phyloP scores from a whole-genome alignment of 2,797 vertebrate species.

The Tokudaia muenninki region DNA sequence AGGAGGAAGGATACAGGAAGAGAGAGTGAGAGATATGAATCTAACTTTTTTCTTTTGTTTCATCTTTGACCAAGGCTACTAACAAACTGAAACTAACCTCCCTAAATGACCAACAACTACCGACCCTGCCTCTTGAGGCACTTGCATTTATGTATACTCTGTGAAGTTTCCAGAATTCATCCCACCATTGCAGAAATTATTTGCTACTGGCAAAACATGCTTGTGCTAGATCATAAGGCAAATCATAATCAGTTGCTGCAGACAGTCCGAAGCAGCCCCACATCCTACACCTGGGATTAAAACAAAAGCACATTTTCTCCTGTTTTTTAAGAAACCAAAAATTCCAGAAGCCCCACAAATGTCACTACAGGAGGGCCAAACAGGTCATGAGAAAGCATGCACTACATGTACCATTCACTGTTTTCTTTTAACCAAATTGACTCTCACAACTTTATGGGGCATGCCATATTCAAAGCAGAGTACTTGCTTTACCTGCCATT shows the following conservation, averaged over 20 bases:
- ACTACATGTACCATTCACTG: background rate
- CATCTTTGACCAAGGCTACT: background rate
- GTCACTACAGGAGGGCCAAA: background rate
- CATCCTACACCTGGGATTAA: background rate
- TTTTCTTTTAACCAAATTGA: conserved; percentile 55
- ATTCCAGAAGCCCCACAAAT: background rate
- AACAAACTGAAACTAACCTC: background rate
- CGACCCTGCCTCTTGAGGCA: background rate
- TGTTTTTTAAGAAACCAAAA: background rate
- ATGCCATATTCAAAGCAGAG: conserved; percentile 45
- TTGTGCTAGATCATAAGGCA: background rate
- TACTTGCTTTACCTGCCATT: conserved; percentile 42
- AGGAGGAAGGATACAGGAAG: background rate
- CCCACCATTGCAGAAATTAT: background rate
- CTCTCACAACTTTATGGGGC: background rate
- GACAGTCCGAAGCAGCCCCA: background rate
- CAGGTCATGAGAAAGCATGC: background rate
- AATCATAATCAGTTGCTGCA: background rate
- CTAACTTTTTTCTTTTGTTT: background rate
- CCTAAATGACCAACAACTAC: background rate
- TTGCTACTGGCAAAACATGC: background rate
- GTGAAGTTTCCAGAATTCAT: background rate
- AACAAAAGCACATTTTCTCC: background rate
- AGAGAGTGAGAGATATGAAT: background rate
- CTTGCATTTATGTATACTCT: background rate